These are phyloP conservation scores for Vanessa atalanta DNA, from an alignment of 1,140 invertebrate genomes.

Conservation along the genomic window DNA sequence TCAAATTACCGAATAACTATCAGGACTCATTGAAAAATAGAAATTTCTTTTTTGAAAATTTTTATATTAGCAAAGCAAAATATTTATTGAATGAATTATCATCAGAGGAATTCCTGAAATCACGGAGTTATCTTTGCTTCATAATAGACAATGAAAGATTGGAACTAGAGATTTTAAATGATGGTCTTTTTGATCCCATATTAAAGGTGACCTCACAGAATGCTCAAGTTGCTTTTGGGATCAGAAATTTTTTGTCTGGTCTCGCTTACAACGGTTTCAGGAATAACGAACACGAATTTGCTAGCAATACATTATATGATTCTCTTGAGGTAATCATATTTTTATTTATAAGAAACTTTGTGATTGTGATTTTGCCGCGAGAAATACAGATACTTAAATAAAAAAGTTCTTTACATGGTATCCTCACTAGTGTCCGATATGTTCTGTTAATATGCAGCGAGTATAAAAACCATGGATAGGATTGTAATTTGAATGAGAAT, in stretches of 20 bases:
- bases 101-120: slow-evolving; percentile 57
- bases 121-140: slow-evolving; percentile 47
- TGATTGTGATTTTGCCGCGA: slow-evolving; percentile 41
- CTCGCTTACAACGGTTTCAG: slow-evolving; percentile 47
- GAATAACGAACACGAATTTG: slow-evolving; percentile 3
- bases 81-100: slow-evolving; percentile 45
- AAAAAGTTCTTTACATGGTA: not conserved
- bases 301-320: not conserved
- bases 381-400: slow-evolving; percentile 24
- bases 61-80: slow-evolving; percentile 44
- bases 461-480: too few relatives aligned
- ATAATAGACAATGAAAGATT: slow-evolving; percentile 50
- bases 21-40: slow-evolving; percentile 47
- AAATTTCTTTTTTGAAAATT: slow-evolving; percentile 33
- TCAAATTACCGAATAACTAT: slow-evolving; percentile 55
- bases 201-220: slow-evolving; percentile 51
- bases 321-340: slow-evolving; percentile 1
- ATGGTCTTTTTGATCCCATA: slow-evolving; percentile 48
- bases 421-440: too few relatives aligned
- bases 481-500: too few relatives aligned
- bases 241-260: slow-evolving; percentile 60
- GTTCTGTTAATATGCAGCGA: too few relatives aligned
- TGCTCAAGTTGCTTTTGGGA: slow-evolving; percentile 45
- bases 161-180: slow-evolving; percentile 48
- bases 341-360: slow-evolving; percentile 27